phyloP scores from a whole-genome alignment of 1,140 invertebrate genomes.

The Pectinophora gossypiella region DNA sequence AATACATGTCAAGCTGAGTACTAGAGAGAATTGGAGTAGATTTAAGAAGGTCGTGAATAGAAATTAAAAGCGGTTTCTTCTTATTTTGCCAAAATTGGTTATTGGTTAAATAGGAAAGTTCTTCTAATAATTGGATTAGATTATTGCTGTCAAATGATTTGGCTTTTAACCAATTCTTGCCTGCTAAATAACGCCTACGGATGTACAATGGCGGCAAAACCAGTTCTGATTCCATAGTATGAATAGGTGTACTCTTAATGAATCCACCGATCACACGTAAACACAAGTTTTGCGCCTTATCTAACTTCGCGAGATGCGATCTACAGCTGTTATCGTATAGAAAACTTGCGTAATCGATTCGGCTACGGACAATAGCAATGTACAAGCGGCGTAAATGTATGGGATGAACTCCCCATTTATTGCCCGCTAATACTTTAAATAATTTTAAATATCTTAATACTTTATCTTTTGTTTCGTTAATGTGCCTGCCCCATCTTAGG shows the following conservation, averaged over 20 bases:
- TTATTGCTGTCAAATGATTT: background rate
- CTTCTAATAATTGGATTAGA: background rate
- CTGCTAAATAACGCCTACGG: background rate
- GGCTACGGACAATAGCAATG: background rate
- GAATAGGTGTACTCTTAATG: slow-evolving; percentile 6
- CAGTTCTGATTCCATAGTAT: slow-evolving; percentile 1
- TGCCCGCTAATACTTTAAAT: background rate
- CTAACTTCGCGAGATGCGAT: background rate
- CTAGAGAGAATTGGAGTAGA: background rate
- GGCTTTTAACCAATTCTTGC: background rate
- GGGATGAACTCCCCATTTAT: background rate
- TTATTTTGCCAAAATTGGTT: background rate
- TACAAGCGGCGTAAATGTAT: background rate
- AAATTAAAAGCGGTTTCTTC: background rate
- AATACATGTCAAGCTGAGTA: background rate
- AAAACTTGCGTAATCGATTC: background rate
- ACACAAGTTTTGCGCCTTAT: background rate
- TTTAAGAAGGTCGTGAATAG: background rate
- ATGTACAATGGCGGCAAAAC: background rate
- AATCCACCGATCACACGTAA: slow-evolving; percentile 1
- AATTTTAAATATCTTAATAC: background rate
- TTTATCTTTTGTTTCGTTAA: background rate
- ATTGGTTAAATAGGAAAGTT: background rate
- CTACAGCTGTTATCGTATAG: background rate
- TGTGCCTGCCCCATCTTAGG: background rate